Percentiles rank a stretch among this genome's conserved stretches.
These are phyloP conservation scores for Trichoplusia ni DNA, from an alignment of 1,140 invertebrate species.

Conservation along the genomic window DNA sequence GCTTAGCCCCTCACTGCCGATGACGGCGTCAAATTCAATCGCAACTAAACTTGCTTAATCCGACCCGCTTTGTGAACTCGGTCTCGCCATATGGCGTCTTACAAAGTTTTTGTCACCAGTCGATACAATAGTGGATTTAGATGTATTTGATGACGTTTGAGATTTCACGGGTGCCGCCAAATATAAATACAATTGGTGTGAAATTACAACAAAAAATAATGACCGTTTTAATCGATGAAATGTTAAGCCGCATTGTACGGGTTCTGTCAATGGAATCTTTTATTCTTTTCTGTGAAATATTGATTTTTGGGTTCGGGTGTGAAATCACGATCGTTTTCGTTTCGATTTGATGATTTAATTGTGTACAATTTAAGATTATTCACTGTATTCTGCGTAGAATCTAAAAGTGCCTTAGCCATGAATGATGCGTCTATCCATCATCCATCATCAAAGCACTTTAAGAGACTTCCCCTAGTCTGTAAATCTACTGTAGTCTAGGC, in stretches of 20 bases:
- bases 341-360: background rate
- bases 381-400: too few species aligned
- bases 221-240: conserved; percentile 44
- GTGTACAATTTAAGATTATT: background rate
- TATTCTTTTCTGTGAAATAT: background rate
- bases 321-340: background rate
- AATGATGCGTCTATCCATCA: too few species aligned
- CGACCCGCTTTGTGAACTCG: conserved; percentile 52
- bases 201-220: conserved; percentile 51
- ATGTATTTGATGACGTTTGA: conserved; percentile 56
- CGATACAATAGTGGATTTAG: conserved; percentile 51
- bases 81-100: conserved; percentile 30
- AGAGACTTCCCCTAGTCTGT: too few species aligned
- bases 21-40: conserved; percentile 57
- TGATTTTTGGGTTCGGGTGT: conserved; percentile 1
- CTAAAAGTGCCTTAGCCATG: too few species aligned
- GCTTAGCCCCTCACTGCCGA: conserved; percentile 22
- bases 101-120: conserved; percentile 29
- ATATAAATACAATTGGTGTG: conserved; percentile 55
- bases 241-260: conserved; percentile 16
- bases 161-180: conserved; percentile 54
- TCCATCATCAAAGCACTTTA: too few species aligned
- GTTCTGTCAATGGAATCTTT: conserved; percentile 11
- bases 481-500: too few species aligned
- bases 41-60: conserved; percentile 51